A percentile compares a stretch with the other conserved stretches of the same genome.
phyloP scores from a whole-genome alignment of 2,888 invertebrate species.

The Hyposoter dolosus region DNA sequence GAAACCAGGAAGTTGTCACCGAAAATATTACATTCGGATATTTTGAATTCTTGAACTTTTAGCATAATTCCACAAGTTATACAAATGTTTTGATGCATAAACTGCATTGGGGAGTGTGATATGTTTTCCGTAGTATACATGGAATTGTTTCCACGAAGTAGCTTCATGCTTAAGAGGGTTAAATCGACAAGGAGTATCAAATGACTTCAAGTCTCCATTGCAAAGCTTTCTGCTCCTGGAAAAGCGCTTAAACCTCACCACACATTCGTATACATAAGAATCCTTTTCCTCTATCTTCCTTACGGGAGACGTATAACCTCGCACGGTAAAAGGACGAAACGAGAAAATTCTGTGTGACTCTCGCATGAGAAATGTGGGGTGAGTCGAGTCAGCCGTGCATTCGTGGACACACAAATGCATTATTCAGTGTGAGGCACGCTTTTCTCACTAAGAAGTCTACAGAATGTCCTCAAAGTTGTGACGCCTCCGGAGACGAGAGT shows the following conservation, averaged over 20 bases:
- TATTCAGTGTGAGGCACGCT: conserved; percentile 74
- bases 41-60: background rate
- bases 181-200: conserved; percentile 3
- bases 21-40: background rate
- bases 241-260: background rate
- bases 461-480: conserved; percentile 1
- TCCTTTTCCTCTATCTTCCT: background rate
- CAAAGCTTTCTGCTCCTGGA: background rate
- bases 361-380: background rate
- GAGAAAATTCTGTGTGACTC: conserved; percentile 37
- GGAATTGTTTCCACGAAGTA: background rate
- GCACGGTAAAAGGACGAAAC: conserved; percentile 28
- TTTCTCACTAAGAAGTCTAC: conserved; percentile 58
- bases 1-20: background rate
- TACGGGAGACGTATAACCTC: background rate
- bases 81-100: background rate
- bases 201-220: conserved; percentile 27
- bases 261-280: background rate
- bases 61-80: background rate
- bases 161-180: background rate
- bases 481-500: background rate
- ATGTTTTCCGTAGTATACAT: background rate
- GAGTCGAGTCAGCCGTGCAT: conserved; percentile 64
- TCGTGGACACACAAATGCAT: conserved; percentile 79
- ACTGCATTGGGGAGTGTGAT: background rate